Base-by-base conservation (phyloP, 1,140 invertebrate species). In the Thaumetopoea pityocampa region DNA sequence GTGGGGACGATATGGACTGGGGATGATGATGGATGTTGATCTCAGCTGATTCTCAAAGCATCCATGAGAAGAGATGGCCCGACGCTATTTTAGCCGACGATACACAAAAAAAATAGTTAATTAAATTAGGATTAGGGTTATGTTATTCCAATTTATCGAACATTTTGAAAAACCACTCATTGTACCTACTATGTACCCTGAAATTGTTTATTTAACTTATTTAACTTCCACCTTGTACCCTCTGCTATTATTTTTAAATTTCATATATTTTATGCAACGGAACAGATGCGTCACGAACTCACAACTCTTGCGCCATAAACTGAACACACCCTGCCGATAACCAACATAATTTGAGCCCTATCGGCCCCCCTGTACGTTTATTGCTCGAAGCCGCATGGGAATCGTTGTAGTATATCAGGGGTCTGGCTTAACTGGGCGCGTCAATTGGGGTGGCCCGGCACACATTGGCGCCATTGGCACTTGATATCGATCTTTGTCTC, bases 401-500 rank as follows among this genome's bases (percentile, higher is more conserved):
- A 43, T 60, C 51, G 45, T 43, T 54, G 51, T 56, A 58, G 52
- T 62, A 65, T 56, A 50, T 50, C 47, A 58, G 56, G 48, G 72
- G 42, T 66, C 72, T 55, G 22, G 20, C 17, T 54, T 47, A 22
- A 60, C 56, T 68, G 72, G 68, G 50, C 35, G 41, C 26, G 12
- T n/a, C 40, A 33, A 23, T 42, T 9, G 29, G 56, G 51, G 54
- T 61, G 65, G 59, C 55, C 37, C 45, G n/a, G 22, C 41, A 60
- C 54, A 61, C 57, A 65, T 55, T 60, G 64, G 65, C 67, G 68
- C 70, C 67, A 60, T 50, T 34, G 43, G 46, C 47, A 61, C 62
- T 69, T 61, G 71, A 76, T 80, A 80, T 80, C 66, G 72, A 80
- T 80, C 73, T 80, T 67, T 66, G 61, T 66, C 68, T 80, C 76